Evolutionary conservation across 1,140 invertebrate species (phyloP), one percentile per base, ranked within the genome.

Genomic region (Camponotus vicinus): DNA sequence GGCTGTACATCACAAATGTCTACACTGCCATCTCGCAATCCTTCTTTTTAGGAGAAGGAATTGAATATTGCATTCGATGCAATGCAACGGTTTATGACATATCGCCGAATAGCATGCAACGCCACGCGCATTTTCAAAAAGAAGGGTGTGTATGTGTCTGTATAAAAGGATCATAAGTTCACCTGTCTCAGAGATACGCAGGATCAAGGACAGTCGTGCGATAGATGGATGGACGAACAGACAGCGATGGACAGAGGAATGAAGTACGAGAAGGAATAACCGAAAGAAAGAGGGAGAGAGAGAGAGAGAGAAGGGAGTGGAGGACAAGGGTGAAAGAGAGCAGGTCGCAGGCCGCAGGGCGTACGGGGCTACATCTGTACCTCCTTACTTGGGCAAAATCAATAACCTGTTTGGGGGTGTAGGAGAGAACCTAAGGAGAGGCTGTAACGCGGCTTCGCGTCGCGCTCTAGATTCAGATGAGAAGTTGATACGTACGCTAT

Each of bases 351-450:
- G 87, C 86, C 91, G 88, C 92, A 94, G 93, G 92, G 93, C 93
- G 93, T 91, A 90, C 92, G 86, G 85, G 49, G 89, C 92, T 85
- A 89, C 88, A 89, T 86, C 91, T 90, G 92, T 90, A 85, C 89
- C 92, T 94, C 92, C 93, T 94, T 93, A 94, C 92, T 94, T 92
- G 88, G 91, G 92, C 89, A 94, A 94, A 94, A 94, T 94, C 93
- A 94, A 94, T 94, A 94, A 93, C 93, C 93, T 92, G 93, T 94
- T 92, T 93, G 92, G 93, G 90, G 91, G 92, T 92, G 92, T 92
- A 91, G 91, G 89, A 93, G 91, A 93, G 93, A 91, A 93, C 88
- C 88, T 92, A 93, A 94, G 93, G 91, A 93, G 92, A 91, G 89
- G 91, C 91, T 86, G 78, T 88, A 89, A 89, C 80, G 73, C 64